Base-by-base conservation (phyloP, 2,113 vertebrate species). In the Hemibagrus wyckioides region DNA sequence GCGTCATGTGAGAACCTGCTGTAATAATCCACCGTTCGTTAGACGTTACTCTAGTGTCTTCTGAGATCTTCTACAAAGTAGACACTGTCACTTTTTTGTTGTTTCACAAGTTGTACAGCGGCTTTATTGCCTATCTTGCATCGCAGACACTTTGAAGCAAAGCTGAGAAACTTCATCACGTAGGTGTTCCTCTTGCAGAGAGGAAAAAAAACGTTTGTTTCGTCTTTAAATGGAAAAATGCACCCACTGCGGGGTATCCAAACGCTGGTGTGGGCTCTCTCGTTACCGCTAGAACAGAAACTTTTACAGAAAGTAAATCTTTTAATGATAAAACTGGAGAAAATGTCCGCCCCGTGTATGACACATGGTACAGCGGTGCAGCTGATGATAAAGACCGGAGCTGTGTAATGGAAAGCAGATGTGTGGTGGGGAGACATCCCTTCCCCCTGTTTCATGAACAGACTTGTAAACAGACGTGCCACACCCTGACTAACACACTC, bases 391-490 rank as follows among this genome's bases (percentile, higher is more conserved):
- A 63, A 21, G n/a, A 44, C 50, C 7, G 30, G 7, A 41, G 39
- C 56, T 73, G 30, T 65, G 28, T 88, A 90, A 89, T 44, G 21
- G 23, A 86, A 89, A 30, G 67, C 88, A 90, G 82, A 89, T 85
- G 86, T 88, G 82, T 33, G 11, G 10, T 57, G 75, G 61, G 28
- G 85, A 80, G 52, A 48, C 25, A 25, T 86, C 86, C 82, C 85
- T 86, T 88, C 85, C 85, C 80, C 86, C 67, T 50, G 54, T 83
- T 77, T 50, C 33, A 73, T 80, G 76, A 61, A 50, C 52, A 48
- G 75, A 85, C 81, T 89, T 89, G 85, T 90, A 92, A 91, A 91
- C 90, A 90, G 83, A 86, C 28, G 13, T 87, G 91, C 89, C 91
- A 87, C 91, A 88, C 89, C 91, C 90, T 14, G 57, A 2, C 71